Base-by-base conservation (phyloP, 1,140 invertebrate genomes). In the Aphis gossypii region DNA sequence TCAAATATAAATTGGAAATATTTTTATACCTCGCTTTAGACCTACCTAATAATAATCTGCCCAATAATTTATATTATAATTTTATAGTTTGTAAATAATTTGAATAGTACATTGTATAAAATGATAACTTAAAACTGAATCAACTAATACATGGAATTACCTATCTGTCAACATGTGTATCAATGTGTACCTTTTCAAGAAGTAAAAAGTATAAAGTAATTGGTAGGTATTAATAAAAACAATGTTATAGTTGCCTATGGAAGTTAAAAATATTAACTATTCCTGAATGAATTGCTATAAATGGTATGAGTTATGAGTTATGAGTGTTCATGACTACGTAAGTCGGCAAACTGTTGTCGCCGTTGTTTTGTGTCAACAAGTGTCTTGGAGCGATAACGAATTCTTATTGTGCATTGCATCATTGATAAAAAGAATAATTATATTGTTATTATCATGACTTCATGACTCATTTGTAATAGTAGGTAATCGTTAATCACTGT, bases 311-410 rank as follows among this genome's bases (percentile, higher is more conserved):
- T 84, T 84, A 41, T 84, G 82, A 48, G 0, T n/a, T 68, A 68
- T 76, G 60, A 14, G 60, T 76, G 30, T 84, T 86, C 46, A 86
- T 86, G 11, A 89, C 48, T 89, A 56, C 25, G 35, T 76, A 76
- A 56, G 88, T 89, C 51, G 35, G n/a, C 11, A 25, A 89, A 89
- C 88, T 41, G 87, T 54, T 54, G 87, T 89, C 18, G 46, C 35
- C 30, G 30, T 89, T n/a, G 48, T 44, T 54, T 38, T 89, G 35
- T 89, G 88, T 89, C 88, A 89, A 89, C 87, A 89, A 89, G 87
- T 89, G 87, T 89, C 88, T 89, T 41, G 9, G 5, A 89, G 51
- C 51, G 88, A 89, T 89, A 89, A 89, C 88, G 88, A 89, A 56
- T 89, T 89, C 88, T 56, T 56, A 35, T 56, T 89, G 35, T 25